A percentile compares a stretch with the other conserved stretches of the same genome.
These are phyloP conservation scores for Euleptes europaea DNA, from an alignment of 2,113 vertebrate species.

Conservation along the genomic window DNA sequence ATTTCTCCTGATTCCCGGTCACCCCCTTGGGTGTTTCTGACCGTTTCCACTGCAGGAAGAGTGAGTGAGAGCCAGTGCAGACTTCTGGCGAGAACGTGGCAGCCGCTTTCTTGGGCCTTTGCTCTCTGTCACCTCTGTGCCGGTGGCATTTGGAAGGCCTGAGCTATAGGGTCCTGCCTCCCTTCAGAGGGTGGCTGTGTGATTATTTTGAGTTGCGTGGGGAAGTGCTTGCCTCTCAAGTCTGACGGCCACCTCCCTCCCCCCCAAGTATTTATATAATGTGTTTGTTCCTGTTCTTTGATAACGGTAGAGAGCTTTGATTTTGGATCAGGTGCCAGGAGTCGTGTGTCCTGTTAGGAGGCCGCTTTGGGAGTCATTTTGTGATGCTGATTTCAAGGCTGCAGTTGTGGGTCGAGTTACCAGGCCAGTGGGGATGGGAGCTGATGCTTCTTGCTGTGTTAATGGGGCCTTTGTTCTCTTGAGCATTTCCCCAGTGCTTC, in stretches of 20 bases:
- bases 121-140: neutral
- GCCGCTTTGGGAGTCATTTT: neutral
- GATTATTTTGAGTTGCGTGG: neutral
- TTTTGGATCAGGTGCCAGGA: neutral
- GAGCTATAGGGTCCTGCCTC: neutral
- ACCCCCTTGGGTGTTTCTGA: neutral
- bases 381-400: neutral
- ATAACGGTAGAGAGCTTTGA: neutral
- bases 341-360: neutral
- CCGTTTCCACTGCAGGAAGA: no score
- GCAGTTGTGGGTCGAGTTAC: constrained; percentile 5
- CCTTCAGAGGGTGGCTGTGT: neutral
- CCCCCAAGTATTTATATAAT: neutral
- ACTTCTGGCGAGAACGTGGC: neutral
- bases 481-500: constrained; percentile 35
- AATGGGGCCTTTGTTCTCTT: constrained; percentile 62
- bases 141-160: neutral
- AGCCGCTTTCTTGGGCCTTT: no score
- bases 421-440: constrained; percentile 11
- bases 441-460: constrained; percentile 45
- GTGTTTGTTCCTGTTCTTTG: neutral
- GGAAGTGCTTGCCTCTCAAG: neutral
- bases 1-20: neutral
- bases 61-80: no score
- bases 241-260: neutral